A percentile compares a stretch with the other conserved stretches of the same genome.
phyloP scores from a whole-genome alignment of 2,888 invertebrate species.

The Isotomurus palustris region DNA sequence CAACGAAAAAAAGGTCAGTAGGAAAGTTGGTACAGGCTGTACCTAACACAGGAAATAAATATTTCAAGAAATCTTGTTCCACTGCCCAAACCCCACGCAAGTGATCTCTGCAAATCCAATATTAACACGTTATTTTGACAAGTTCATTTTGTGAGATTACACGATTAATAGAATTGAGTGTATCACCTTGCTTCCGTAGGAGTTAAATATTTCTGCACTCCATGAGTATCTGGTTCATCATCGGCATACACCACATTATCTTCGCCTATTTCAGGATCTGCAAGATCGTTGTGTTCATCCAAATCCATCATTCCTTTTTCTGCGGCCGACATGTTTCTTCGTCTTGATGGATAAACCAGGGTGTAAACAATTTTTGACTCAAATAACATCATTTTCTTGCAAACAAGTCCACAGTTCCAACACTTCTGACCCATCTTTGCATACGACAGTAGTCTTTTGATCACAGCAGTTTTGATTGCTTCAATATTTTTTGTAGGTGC shows the following conservation, averaged over 20 bases:
- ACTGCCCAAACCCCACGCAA: conserved; percentile 67
- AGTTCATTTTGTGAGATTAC: background rate
- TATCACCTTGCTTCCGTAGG: conserved; percentile 40
- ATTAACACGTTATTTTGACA: background rate
- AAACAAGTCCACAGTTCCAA: conserved; percentile 32
- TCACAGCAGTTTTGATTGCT: conserved; percentile 25
- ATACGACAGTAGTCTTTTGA: conserved; percentile 32
- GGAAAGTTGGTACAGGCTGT: conserved; percentile 56
- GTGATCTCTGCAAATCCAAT: conserved; percentile 54
- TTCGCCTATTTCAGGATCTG: background rate
- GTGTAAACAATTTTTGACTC: conserved; percentile 43
- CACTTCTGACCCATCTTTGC: conserved; percentile 41
- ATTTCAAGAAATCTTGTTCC: conserved; percentile 64
- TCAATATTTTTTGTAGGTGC: conserved; percentile 38
- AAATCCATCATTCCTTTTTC: background rate
- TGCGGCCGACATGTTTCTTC: too few species aligned
- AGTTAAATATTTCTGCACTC: conserved; percentile 39
- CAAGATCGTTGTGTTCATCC: background rate
- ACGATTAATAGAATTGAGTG: background rate
- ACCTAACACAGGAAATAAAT: conserved; percentile 67
- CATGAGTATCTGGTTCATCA: conserved; percentile 1
- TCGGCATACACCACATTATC: background rate
- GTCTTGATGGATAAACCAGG: too few species aligned
- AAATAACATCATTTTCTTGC: conserved; percentile 35
- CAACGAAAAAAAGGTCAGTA: conserved; percentile 81